Evolutionary conservation across 2,797 vertebrate genomes (phyloP).

Genomic region (Dendrocincla fuliginosa): DNA sequence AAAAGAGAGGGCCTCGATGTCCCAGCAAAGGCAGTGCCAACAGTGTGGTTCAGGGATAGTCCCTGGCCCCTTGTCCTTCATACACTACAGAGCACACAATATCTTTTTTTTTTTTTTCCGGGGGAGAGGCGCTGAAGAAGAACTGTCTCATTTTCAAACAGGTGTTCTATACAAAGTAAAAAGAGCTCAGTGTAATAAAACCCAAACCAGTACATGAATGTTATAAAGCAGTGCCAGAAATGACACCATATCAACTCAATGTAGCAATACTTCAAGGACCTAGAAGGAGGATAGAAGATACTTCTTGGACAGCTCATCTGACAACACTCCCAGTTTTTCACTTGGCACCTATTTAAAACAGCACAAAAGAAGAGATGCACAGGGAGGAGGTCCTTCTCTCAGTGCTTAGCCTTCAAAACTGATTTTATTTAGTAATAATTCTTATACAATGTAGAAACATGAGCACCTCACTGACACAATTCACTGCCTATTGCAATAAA

Average conservation of each 20-base stretch:
- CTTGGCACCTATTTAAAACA: neutral
- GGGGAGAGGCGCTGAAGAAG: neutral
- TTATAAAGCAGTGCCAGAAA: neutral
- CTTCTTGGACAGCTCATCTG: neutral
- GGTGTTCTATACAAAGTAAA: neutral
- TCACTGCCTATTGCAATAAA: neutral
- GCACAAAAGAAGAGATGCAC: neutral
- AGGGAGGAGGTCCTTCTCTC: neutral
- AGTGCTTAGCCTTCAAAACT: neutral
- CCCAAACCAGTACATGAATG: neutral
- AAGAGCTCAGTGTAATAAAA: neutral
- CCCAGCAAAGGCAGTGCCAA: neutral
- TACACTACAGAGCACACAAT: neutral
- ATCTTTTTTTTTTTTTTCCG: neutral
- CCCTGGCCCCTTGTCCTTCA: fast-evolving
- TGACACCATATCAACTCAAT: neutral
- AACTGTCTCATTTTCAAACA: neutral
- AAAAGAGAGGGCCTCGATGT: neutral
- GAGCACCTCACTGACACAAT: neutral
- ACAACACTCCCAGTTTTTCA: neutral
- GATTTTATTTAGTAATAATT: neutral
- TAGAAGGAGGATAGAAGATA: neutral
- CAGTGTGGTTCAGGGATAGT: neutral
- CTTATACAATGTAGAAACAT: neutral
- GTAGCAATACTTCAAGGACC: neutral